Conservation (phyloP, 2,113 vertebrate genomes). For the Misgurnus anguillicaudatus region DNA sequence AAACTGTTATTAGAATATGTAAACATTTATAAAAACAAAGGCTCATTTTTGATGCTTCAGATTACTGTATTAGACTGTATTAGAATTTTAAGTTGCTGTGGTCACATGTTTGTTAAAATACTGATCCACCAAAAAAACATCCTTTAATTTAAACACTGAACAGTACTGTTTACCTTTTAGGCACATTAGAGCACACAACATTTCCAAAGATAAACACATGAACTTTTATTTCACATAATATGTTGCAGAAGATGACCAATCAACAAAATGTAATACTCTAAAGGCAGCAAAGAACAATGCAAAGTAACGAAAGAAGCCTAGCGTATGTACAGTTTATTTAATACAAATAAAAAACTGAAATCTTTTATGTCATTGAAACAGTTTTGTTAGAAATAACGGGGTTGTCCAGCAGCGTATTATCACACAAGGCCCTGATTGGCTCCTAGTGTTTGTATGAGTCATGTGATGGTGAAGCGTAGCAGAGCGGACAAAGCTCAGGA, state of each 20-base stretch:
- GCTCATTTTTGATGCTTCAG: slow-evolving; percentile 25
- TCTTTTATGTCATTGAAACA: slow-evolving; percentile 71
- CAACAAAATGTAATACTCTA: slow-evolving; percentile 72
- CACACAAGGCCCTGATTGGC: slow-evolving; percentile 68
- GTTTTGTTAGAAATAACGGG: slow-evolving; percentile 61
- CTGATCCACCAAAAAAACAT: slow-evolving; percentile 59
- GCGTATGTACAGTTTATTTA: slow-evolving; percentile 89
- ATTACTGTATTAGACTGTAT: slow-evolving; percentile 41
- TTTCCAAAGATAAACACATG: slow-evolving; percentile 8
- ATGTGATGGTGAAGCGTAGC: slow-evolving; percentile 44
- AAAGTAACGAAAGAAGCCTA: slow-evolving; percentile 40
- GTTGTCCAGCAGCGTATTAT: slow-evolving; percentile 66
- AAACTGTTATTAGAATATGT: background rate
- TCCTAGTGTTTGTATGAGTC: slow-evolving; percentile 59
- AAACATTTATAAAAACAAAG: slow-evolving; percentile 17
- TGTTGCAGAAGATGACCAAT: background rate
- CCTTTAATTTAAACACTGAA: slow-evolving; percentile 50
- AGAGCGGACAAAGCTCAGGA: slow-evolving; percentile 70
- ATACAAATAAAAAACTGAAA: slow-evolving; percentile 71
- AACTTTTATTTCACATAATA: slow-evolving; percentile 35
- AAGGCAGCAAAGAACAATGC: slow-evolving; percentile 84
- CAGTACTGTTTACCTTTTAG: slow-evolving; percentile 31
- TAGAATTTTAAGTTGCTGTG: slow-evolving; percentile 46
- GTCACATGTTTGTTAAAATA: slow-evolving; percentile 58
- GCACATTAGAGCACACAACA: slow-evolving; percentile 13